Conservation (phyloP, 1,140 invertebrate species). For the Physella acuta region DNA sequence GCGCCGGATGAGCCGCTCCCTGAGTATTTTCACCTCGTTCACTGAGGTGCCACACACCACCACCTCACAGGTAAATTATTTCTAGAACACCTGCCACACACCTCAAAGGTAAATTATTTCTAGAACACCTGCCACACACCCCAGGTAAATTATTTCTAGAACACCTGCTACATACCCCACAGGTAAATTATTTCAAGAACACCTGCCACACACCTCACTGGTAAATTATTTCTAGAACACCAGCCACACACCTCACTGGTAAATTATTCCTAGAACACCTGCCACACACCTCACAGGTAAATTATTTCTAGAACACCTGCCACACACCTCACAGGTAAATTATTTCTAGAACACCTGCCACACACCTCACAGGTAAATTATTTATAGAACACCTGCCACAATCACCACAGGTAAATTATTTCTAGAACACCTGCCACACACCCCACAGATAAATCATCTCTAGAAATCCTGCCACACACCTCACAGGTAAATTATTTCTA, state of each 20-base stretch:
- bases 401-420: too few relatives aligned
- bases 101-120: too few relatives aligned
- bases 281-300: too few relatives aligned
- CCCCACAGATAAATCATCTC: slow-evolving; percentile 8
- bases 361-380: too few relatives aligned
- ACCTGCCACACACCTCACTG: slow-evolving; percentile 23
- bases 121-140: too few relatives aligned
- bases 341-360: background rate
- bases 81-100: too few relatives aligned
- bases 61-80: slow-evolving; percentile 17
- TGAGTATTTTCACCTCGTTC: slow-evolving; percentile 51
- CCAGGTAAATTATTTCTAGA: too few relatives aligned
- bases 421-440: slow-evolving; percentile 32
- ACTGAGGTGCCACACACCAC: slow-evolving; percentile 41
- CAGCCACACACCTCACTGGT: slow-evolving; percentile 20
- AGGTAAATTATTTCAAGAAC: slow-evolving; percentile 25
- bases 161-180: slow-evolving; percentile 23
- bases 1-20: slow-evolving; percentile 44
- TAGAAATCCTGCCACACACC: slow-evolving; percentile 29
- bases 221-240: slow-evolving; percentile 27
- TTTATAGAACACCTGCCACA: too few relatives aligned
- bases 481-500: slow-evolving; percentile 12
- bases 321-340: slow-evolving; percentile 19
- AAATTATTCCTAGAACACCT: slow-evolving; percentile 4
- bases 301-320: too few relatives aligned